Percentiles rank a stretch among this genome's conserved stretches.
Evolutionary conservation across 2,888 invertebrate genomes (phyloP).

Genomic region (Chydorus sphaericus): DNA sequence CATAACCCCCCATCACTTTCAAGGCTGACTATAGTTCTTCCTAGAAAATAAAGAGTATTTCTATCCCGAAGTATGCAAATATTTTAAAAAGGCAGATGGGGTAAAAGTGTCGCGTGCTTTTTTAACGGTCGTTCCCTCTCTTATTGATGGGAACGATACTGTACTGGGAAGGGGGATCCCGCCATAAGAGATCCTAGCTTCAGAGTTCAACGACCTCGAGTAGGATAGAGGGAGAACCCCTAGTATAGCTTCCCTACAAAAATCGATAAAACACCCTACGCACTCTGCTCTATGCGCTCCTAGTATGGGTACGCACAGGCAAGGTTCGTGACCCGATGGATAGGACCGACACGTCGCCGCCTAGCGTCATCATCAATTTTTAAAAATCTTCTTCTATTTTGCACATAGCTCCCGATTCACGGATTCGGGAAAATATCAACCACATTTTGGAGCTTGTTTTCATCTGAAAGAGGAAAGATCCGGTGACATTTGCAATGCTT

Average conservation of each 20-base stretch:
- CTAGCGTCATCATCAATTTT: neutral
- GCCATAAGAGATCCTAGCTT: no score
- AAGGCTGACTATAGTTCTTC: no score
- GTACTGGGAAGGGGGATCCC: slow-evolving; percentile 6
- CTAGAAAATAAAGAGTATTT: no score
- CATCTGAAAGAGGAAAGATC: slow-evolving; percentile 52
- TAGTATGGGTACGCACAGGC: no score
- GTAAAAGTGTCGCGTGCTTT: no score
- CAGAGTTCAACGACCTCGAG: no score
- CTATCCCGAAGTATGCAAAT: no score
- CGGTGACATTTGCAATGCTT: slow-evolving; percentile 76
- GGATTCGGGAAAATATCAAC: slow-evolving; percentile 67
- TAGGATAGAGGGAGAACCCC: neutral
- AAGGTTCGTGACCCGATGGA: neutral
- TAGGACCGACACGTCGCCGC: neutral
- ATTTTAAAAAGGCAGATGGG: no score
- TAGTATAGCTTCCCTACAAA: neutral
- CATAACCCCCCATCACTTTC: no score
- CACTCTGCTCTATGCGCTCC: no score
- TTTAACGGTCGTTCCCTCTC: no score
- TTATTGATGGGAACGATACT: no score
- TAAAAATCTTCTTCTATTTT: slow-evolving; percentile 9
- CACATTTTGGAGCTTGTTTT: slow-evolving; percentile 65
- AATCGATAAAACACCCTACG: slow-evolving; percentile 4
- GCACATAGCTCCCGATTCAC: slow-evolving; percentile 62